Evolutionary conservation across 2,113 vertebrate species (phyloP), one percentile per base, ranked within the genome.

Genomic region (Onychostruthus taczanowskii): DNA sequence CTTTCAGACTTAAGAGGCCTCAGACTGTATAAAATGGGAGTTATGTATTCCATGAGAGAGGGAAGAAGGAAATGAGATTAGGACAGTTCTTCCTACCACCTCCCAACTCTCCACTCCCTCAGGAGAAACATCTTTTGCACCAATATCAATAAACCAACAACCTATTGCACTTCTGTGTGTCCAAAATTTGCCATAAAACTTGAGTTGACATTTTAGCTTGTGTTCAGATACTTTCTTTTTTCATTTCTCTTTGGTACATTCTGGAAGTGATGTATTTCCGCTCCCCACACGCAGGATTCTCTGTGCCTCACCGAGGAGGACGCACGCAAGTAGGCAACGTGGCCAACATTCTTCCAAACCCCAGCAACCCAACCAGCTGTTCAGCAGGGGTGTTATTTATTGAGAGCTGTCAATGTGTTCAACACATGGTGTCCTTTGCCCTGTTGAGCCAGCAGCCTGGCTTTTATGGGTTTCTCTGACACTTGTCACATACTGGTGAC

Each of bases 281-380:
- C 95, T 94, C 94, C 94, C 88, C 80, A 22, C 33, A 64, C 28
- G 2, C 72, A 11, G 72, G 68, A 80, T 84, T 69, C 64, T 93
- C 88, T 84, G 75, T 53, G 88, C 93, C 93, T 92, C 85, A 81
- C n/a, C 10, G 62, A 86, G 90, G 61, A 95, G 85, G 76, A 96
- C 2, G n/a, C 93, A 87, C 92, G 83, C 79, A 97, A 96, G 88
- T 88, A 88, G 92, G 62, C 85, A 84, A 59, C 30, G 93, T 49
- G 83, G 94, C 87, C 85, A 88, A 46, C 95, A 94, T 97, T 97
- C 85, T 96, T 96, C 94, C 83, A 43, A 94, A 90, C 82, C 91
- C 84, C 5, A 88, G 94, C 84, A 76, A 66, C 26, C 72, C 87
- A 87, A 47, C 84, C 95, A 95, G 93, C 87, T 94, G 90, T 59